A percentile compares a stretch with the other conserved stretches of the same genome.
Conservation (phyloP, 92 coral and sea anemone species). For the Siderastrea radians region DNA sequence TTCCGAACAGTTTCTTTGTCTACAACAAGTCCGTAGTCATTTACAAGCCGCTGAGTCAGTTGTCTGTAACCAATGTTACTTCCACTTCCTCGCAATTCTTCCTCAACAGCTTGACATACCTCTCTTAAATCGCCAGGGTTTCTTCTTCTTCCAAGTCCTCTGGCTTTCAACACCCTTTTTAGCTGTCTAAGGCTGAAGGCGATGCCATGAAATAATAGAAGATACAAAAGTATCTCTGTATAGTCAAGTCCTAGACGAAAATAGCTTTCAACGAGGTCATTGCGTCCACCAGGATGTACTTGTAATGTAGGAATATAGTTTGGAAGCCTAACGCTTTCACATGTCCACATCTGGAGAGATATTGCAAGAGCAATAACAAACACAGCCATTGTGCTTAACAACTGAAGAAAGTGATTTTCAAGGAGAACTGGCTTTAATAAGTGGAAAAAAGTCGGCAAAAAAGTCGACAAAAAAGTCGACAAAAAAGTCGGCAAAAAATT, state of each 20-base stretch:
- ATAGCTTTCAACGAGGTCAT: too few relatives aligned
- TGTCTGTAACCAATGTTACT: slow-evolving; percentile 32
- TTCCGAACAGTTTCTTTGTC: slow-evolving; percentile 18
- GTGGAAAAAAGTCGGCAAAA: background rate
- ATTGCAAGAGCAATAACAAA: too few relatives aligned
- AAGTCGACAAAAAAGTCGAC: background rate
- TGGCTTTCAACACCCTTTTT: slow-evolving; percentile 3
- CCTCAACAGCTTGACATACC: slow-evolving; percentile 4
- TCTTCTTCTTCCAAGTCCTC: slow-evolving; percentile 28
- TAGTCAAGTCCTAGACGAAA: background rate
- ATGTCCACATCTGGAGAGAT: too few relatives aligned
- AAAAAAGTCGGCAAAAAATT: background rate
- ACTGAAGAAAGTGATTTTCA: too few relatives aligned
- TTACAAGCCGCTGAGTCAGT: slow-evolving; percentile 10
- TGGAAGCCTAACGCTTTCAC: too few relatives aligned
- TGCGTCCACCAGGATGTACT: too few relatives aligned
- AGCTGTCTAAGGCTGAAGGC: background rate
- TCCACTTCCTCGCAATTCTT: slow-evolving; percentile 34
- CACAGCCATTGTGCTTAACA: too few relatives aligned
- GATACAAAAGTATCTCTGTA: background rate
- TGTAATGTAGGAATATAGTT: too few relatives aligned
- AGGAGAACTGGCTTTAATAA: too few relatives aligned
- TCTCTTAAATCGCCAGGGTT: slow-evolving; percentile 24
- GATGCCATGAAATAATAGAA: background rate
- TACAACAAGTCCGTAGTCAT: slow-evolving; percentile 24